These are phyloP conservation scores for Diloba caeruleocephala DNA, from an alignment of 2,888 invertebrate species.

Conservation along the genomic window DNA sequence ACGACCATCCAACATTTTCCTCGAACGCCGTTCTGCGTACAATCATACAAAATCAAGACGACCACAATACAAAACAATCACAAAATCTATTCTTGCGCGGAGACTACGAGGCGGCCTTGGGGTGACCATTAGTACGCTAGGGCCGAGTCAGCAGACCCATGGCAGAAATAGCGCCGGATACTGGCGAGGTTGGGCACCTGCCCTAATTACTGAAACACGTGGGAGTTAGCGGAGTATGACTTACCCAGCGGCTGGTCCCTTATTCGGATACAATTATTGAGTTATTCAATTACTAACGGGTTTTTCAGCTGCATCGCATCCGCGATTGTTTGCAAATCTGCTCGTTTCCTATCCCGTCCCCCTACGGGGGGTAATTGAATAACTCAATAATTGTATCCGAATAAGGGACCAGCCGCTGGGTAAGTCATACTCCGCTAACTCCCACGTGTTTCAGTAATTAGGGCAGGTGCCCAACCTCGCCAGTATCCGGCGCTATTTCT, in stretches of 20 bases:
- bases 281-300: no score
- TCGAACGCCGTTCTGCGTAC: no score
- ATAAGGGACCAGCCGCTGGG: no score
- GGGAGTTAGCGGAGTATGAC: constrained; percentile 31
- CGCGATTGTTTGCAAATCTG: no score
- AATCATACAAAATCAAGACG: background rate
- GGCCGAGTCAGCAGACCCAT: constrained; percentile 52
- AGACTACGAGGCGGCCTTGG: constrained; percentile 43
- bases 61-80: constrained; percentile 7
- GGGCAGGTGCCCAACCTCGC: constrained; percentile 68
- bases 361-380: no score
- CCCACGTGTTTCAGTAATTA: constrained; percentile 60
- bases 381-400: background rate
- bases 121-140: constrained; percentile 47
- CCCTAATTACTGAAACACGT: constrained; percentile 63
- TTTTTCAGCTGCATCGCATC: no score
- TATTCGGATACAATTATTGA: background rate
- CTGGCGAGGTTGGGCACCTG: constrained; percentile 67
- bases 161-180: constrained; percentile 68
- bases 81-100: constrained; percentile 19
- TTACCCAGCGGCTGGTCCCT: no score
- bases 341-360: no score
- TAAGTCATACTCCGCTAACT: constrained; percentile 29
- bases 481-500: constrained; percentile 68
- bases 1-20: no score